These are phyloP conservation scores for Matsumurasca onukii DNA, from an alignment of 1,140 invertebrate genomes.

Conservation along the genomic window DNA sequence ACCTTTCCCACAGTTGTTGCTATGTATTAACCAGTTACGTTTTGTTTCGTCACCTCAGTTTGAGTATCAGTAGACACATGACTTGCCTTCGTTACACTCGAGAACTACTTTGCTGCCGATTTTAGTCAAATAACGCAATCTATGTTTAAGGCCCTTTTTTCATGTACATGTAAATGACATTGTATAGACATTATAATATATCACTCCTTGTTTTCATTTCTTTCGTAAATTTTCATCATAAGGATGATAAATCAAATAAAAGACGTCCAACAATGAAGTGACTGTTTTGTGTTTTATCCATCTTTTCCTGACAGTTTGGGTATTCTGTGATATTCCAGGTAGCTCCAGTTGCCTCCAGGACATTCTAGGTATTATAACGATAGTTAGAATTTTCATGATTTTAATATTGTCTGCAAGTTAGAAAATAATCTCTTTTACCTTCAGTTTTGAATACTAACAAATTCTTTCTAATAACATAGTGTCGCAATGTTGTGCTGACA, in stretches of 20 bases:
- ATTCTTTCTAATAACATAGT: too few relatives aligned
- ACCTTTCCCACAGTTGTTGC: background rate
- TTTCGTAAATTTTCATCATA: conserved; percentile 40
- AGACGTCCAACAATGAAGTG: conserved; percentile 38
- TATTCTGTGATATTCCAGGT: too few relatives aligned
- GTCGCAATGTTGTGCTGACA: too few relatives aligned
- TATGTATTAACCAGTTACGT: background rate
- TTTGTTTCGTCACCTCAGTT: conserved; percentile 8
- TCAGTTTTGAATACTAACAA: too few relatives aligned
- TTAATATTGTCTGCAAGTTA: too few relatives aligned
- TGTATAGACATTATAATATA: conserved; percentile 33
- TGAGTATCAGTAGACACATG: background rate
- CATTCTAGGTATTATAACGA: too few relatives aligned
- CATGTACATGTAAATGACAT: conserved; percentile 34
- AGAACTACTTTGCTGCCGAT: conserved; percentile 12
- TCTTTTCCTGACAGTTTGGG: too few relatives aligned
- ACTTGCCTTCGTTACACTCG: conserved; percentile 4
- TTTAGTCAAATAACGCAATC: conserved; percentile 17
- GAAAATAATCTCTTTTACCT: too few relatives aligned
- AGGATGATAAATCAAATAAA: conserved; percentile 38
- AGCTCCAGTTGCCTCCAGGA: too few relatives aligned
- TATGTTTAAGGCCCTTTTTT: conserved; percentile 23
- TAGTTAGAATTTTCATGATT: too few relatives aligned
- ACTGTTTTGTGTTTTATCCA: background rate
- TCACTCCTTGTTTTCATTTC: conserved; percentile 36